These are phyloP conservation scores for Plagiodera versicolora DNA, from an alignment of 2,888 invertebrate species.

Conservation along the genomic window DNA sequence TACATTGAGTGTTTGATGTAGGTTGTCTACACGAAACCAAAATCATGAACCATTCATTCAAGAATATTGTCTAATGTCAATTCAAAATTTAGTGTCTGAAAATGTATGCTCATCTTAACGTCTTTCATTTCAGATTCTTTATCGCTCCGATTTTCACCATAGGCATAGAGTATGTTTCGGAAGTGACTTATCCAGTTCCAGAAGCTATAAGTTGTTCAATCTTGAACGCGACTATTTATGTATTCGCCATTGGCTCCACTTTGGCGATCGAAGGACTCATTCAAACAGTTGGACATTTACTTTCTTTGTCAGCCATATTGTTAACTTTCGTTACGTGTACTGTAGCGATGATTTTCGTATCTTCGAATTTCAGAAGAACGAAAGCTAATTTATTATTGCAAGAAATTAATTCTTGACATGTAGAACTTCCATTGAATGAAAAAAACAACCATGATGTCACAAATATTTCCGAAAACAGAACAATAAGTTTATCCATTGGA, in stretches of 20 bases:
- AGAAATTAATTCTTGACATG: neutral
- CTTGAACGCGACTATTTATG: constrained; percentile 71
- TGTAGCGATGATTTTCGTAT: constrained; percentile 30
- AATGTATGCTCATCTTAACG: no score
- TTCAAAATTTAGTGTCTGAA: no score
- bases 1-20: no score
- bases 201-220: constrained; percentile 93
- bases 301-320: constrained; percentile 29
- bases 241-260: constrained; percentile 39
- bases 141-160: constrained; percentile 95
- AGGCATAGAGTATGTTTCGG: constrained; percentile 94
- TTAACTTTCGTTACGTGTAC: constrained; percentile 25
- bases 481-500: no score
- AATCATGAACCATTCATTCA: no score
- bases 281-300: constrained; percentile 33
- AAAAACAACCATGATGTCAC: no score
- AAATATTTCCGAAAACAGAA: no score
- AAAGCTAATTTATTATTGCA: constrained; percentile 33
- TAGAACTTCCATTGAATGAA: no score
- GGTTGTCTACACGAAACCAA: no score
- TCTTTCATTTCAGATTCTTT: constrained; percentile 73
- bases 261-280: constrained; percentile 35
- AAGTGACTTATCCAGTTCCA: constrained; percentile 92
- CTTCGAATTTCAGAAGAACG: constrained; percentile 35
- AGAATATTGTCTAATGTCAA: no score